These are phyloP conservation scores for Diabrotica balteata DNA, from an alignment of 2,888 invertebrate species.

Conservation along the genomic window DNA sequence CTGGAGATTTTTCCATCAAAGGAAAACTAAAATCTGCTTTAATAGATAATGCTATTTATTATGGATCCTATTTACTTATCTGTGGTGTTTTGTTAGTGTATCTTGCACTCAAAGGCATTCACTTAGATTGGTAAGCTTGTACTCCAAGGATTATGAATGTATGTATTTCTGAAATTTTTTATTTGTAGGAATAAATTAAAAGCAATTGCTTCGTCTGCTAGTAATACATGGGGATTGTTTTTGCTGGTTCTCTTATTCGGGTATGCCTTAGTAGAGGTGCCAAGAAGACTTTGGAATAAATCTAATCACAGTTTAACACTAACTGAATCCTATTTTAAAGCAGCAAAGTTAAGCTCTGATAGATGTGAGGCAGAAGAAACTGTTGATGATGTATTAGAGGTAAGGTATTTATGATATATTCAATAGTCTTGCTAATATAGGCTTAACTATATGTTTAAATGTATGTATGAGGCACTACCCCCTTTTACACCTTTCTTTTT, in stretches of 20 bases:
- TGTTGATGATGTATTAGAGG: conserved; percentile 93
- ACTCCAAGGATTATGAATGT: neutral
- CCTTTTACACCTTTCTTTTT: too few relatives aligned
- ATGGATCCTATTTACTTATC: conserved; percentile 94
- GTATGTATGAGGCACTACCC: too few relatives aligned
- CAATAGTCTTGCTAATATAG: neutral
- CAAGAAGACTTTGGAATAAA: conserved; percentile 89
- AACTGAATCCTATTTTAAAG: conserved; percentile 81
- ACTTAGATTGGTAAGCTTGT: conserved; percentile 78
- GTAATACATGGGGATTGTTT: conserved; percentile 99
- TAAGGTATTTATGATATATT: conserved; percentile 52
- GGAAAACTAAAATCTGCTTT: conserved; percentile 94
- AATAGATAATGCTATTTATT: conserved; percentile 97
- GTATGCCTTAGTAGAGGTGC: conserved; percentile 96
- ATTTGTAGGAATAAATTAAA: conserved; percentile 80
- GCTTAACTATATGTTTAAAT: too few relatives aligned
- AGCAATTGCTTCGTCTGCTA: conserved; percentile 96
- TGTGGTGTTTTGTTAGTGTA: conserved; percentile 94
- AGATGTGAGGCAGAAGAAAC: conserved; percentile 97
- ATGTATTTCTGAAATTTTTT: too few relatives aligned
- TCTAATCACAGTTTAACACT: conserved; percentile 64
- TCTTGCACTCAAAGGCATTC: conserved; percentile 87
- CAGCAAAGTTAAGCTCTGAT: conserved; percentile 92
- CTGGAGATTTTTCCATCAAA: conserved; percentile 94
- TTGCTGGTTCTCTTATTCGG: conserved; percentile 90